Base-by-base conservation (phyloP, 2,888 invertebrate genomes). In the Drosophila gaucha region DNA sequence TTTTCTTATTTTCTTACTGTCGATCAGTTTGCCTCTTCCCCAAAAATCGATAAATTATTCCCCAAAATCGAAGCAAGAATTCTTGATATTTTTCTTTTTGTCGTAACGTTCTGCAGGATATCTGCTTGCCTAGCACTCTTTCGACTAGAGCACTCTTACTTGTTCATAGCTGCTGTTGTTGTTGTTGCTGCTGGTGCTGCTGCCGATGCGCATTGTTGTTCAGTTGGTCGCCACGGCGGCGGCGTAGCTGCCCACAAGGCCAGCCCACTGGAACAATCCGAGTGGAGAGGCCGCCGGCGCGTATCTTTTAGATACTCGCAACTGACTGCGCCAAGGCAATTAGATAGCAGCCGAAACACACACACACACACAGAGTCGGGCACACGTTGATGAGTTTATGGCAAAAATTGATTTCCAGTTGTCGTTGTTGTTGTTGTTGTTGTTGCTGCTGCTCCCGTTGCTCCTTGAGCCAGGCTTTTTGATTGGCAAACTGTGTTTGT, bases 341-440 rank as follows among this genome's bases (percentile, higher is more conserved):
- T 89, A 87, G 88, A 87, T 88, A 77, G 78, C 66, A 51, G 58
- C 52, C 49, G 63, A 63, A 65, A 70, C 70, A 58, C 41, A 65
- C 33, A 50, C 22, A 36, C 28, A 43, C 28, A 43, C 24, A 36
- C 50, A 50, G 24, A 55, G 33, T 44, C 41, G 43, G 50, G 43
- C 52, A 39, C 63, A 70, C 50, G 84, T 67, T 84, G 84, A 84
- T 88, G 84, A 86, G 86, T 84, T 84, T 84, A 84, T 84, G 84
- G 88, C 83, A 66, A 84, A 85, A 85, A 85, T 85, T 85, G 88
- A 85, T 88, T 85, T 85, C 86, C 70, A 85, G 88, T 85, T 88
- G 84, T 83, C 73, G 74, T 63, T 56, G 76, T 44, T 55, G 57
- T 20, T 31, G 73, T 44, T 59, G 50, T 12, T 62, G 38, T n/a